phyloP scores from a whole-genome alignment of 1,140 invertebrate species.

The Spodoptera frugiperda region DNA sequence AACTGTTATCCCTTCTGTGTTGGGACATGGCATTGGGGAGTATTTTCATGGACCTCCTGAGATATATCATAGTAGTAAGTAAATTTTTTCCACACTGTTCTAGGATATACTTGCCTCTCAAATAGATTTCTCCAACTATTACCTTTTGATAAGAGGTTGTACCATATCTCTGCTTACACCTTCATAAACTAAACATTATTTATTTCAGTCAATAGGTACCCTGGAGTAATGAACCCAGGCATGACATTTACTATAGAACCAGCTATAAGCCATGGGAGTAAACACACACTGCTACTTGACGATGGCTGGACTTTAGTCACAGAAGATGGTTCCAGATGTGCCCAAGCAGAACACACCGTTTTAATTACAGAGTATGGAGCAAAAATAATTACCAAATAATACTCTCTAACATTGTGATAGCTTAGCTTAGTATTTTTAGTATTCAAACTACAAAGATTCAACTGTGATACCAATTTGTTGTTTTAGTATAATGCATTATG shows the following conservation, averaged over 20 bases:
- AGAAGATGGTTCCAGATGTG: conserved; percentile 91
- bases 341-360: conserved; percentile 97
- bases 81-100: conserved; percentile 4
- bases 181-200: not conserved
- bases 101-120: conserved; percentile 1
- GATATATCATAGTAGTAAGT: conserved; percentile 92
- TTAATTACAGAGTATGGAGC: conserved; percentile 92
- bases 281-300: conserved; percentile 90
- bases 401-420: not conserved
- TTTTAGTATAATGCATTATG: no score
- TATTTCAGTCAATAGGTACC: conserved; percentile 85
- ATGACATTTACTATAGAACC: conserved; percentile 99
- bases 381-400: conserved; percentile 89
- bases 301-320: conserved; percentile 96
- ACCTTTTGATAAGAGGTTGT: no score
- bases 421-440: no score
- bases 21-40: conserved; percentile 96
- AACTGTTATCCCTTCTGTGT: conserved; percentile 92
- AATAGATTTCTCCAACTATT: not conserved
- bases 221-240: conserved; percentile 92
- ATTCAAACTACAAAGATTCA: no score
- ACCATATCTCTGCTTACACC: no score
- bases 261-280: conserved; percentile 91
- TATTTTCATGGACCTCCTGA: conserved; percentile 97
- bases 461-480: no score